Percentiles rank a stretch among this genome's conserved stretches.
Evolutionary conservation across 2,797 vertebrate species (phyloP).

Genomic region (Clarias fuscus): DNA sequence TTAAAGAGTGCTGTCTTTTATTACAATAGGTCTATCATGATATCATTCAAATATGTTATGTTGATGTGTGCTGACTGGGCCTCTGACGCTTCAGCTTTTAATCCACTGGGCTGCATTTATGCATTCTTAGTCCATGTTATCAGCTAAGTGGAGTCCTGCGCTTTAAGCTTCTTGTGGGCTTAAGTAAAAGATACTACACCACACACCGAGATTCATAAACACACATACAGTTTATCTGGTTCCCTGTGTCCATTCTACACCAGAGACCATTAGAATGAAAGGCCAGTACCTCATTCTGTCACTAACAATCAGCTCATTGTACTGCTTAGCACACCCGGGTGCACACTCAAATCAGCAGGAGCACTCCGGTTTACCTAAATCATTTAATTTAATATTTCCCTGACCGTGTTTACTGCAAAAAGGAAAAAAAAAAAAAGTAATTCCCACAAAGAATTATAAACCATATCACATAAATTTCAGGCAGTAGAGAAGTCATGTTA

Average conservation of each 20-base stretch:
- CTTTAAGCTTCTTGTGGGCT: conserved; percentile 9
- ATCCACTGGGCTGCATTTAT: not conserved
- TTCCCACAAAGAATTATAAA: conserved; percentile 2
- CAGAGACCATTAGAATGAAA: conserved; percentile 29
- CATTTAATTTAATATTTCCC: conserved; percentile 27
- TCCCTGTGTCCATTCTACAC: conserved; percentile 8
- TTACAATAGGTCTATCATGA: not conserved
- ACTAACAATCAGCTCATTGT: conserved; percentile 46
- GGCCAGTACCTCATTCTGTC: conserved; percentile 54
- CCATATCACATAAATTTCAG: not conserved
- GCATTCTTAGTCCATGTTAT: conserved; percentile 20
- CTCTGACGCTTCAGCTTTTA: conserved; percentile 10
- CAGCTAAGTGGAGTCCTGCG: not conserved
- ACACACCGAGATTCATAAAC: conserved; percentile 17
- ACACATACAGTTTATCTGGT: not conserved
- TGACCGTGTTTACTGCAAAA: conserved; percentile 23
- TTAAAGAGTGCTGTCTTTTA: not conserved
- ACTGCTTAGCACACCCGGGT: conserved; percentile 30
- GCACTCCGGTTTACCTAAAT: conserved; percentile 14
- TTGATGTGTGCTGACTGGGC: not conserved
- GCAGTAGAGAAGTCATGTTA: not conserved
- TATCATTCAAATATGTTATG: not conserved
- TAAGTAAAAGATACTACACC: conserved; percentile 42
- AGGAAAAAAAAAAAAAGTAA: not conserved
- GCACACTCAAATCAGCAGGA: conserved; percentile 34